A percentile compares a stretch with the other conserved stretches of the same genome.
Conservation (phyloP, 2,888 invertebrate species). For the Parnassius glacialis region DNA sequence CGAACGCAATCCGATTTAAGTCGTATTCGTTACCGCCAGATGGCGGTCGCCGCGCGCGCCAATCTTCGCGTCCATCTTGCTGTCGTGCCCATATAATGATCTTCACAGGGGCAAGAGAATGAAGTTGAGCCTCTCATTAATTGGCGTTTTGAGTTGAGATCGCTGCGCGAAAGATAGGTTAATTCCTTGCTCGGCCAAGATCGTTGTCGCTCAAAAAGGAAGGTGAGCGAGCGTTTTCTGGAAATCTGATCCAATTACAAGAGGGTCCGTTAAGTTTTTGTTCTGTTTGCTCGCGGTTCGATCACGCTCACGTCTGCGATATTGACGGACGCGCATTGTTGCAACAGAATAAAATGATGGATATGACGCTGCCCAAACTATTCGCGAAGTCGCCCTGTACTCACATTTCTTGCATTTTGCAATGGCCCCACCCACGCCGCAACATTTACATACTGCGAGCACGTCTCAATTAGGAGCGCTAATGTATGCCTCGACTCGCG, state of each 20-base stretch:
- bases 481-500: slow-evolving; percentile 79
- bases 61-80: slow-evolving; percentile 79
- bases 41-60: slow-evolving; percentile 72
- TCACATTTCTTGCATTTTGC: slow-evolving; percentile 59
- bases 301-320: slow-evolving; percentile 56
- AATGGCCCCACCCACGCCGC: slow-evolving; percentile 74
- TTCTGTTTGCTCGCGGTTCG: slow-evolving; percentile 71
- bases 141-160: slow-evolving; percentile 81
- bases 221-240: slow-evolving; percentile 78
- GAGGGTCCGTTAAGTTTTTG: slow-evolving; percentile 76
- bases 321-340: slow-evolving; percentile 66
- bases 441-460: slow-evolving; percentile 77
- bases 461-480: slow-evolving; percentile 81
- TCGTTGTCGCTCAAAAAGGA: slow-evolving; percentile 79
- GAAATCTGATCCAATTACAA: slow-evolving; percentile 81
- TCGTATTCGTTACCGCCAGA: slow-evolving; percentile 78
- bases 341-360: slow-evolving; percentile 43
- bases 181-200: slow-evolving; percentile 77
- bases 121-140: slow-evolving; percentile 81
- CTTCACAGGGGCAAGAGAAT: slow-evolving; percentile 80
- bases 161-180: slow-evolving; percentile 79
- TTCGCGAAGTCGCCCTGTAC: slow-evolving; percentile 45
- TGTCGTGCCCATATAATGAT: slow-evolving; percentile 81
- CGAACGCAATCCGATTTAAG: slow-evolving; percentile 75
- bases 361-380: slow-evolving; percentile 40